Evolutionary conservation across 2,113 vertebrate species (phyloP).

Genomic region (Acanthochromis polyacanthus): DNA sequence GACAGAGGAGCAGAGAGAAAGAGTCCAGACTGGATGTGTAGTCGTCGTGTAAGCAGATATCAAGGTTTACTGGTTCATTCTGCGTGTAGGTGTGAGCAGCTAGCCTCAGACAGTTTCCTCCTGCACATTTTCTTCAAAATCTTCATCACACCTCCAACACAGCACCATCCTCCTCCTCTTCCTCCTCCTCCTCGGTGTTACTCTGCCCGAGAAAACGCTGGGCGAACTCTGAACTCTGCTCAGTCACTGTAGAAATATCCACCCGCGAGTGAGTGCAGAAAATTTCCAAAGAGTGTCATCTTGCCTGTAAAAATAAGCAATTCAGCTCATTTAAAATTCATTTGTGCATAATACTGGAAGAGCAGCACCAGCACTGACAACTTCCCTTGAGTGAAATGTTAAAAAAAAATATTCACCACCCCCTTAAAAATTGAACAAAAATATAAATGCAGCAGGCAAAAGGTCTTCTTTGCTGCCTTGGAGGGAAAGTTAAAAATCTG

Average conservation of each 20-base stretch:
- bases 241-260: slow-evolving; percentile 10
- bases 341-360: too few relatives aligned
- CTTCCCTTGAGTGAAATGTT: too few relatives aligned
- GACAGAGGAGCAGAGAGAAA: slow-evolving; percentile 22
- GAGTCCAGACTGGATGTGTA: slow-evolving; percentile 48
- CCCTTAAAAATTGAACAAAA: too few relatives aligned
- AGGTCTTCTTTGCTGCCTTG: too few relatives aligned
- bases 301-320: neutral
- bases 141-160: slow-evolving; percentile 12
- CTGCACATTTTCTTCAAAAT: slow-evolving; percentile 39
- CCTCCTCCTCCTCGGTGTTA: slow-evolving; percentile 9
- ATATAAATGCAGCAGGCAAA: too few relatives aligned
- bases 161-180: neutral
- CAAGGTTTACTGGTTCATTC: slow-evolving; percentile 53
- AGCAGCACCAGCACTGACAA: too few relatives aligned
- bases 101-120: slow-evolving; percentile 39
- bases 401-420: too few relatives aligned
- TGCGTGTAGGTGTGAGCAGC: slow-evolving; percentile 65
- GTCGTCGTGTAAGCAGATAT: slow-evolving; percentile 64
- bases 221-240: slow-evolving; percentile 39
- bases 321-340: neutral
- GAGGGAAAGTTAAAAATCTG: too few relatives aligned
- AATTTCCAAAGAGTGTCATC: neutral
- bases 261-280: neutral
- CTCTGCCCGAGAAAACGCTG: slow-evolving; percentile 12